phyloP scores from a whole-genome alignment of 2,888 invertebrate species.

The Aphidius colemani region DNA sequence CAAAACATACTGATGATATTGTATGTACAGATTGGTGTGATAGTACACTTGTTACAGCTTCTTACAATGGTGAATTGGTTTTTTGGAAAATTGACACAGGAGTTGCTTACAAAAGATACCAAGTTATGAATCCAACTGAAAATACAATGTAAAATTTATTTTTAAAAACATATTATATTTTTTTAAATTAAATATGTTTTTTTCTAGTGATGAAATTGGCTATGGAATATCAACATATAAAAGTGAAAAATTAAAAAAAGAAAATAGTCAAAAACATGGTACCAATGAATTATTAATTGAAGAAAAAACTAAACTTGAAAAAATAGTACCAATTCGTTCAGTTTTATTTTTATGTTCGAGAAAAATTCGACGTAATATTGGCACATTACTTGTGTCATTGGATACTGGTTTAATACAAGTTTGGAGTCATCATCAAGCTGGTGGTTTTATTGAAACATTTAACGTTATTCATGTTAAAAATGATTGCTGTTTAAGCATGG shows the following conservation, averaged over 20 bases:
- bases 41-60: slow-evolving; percentile 73
- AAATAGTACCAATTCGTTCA: slow-evolving; percentile 68
- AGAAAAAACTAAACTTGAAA: slow-evolving; percentile 38
- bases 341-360: slow-evolving; percentile 72
- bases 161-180: not conserved
- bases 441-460: slow-evolving; percentile 74
- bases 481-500: slow-evolving; percentile 71
- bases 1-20: slow-evolving; percentile 76
- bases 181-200: not conserved
- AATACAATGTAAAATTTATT: slow-evolving; percentile 38
- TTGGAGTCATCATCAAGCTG: slow-evolving; percentile 80
- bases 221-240: too few relatives aligned
- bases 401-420: slow-evolving; percentile 79
- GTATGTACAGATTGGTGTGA: slow-evolving; percentile 70
- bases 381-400: slow-evolving; percentile 72
- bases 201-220: too few relatives aligned
- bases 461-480: slow-evolving; percentile 71
- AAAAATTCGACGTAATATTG: slow-evolving; percentile 63
- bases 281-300: slow-evolving; percentile 14
- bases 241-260: not conserved
- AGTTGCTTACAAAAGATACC: slow-evolving; percentile 66
- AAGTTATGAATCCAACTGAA: slow-evolving; percentile 55
- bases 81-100: slow-evolving; percentile 85
- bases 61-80: slow-evolving; percentile 79
- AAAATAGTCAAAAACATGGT: not conserved